Base-by-base conservation (phyloP, 2,888 invertebrate genomes). In the Empis livida region DNA sequence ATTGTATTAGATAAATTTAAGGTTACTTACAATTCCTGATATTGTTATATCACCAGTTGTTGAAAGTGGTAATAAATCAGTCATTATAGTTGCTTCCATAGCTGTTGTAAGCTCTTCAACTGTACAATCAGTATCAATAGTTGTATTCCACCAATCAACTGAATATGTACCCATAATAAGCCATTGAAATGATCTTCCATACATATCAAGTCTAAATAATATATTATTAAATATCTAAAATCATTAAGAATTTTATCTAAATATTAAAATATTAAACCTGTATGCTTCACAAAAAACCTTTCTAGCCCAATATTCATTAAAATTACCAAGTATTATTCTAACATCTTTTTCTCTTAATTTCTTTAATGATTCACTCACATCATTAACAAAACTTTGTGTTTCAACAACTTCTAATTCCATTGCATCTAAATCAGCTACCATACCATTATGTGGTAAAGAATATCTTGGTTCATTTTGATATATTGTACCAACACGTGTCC, bases 401-500 rank as follows among this genome's bases (percentile, higher is more conserved):
- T 89, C 90, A 39, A 82, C 84, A 16, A 41, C 85, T 53, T 85
- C 79, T 60, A 93, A 84, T 32, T 80, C 82, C 59, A 84, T 77
- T 14, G 76, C 71, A 59, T 94, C 94, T 56, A 95, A 67, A 63
- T 93, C 87, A 5, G 89, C 87, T 30, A 93, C 80, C 56, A 95
- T 77, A 53, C 87, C 80, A 64, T 89, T 90, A 67, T 91, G 91
- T 6, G 91, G 89, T 73, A 95, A 71, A 5, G 93, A 88, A 66
- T 93, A 94, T 68, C 93, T 73, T 0, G 94, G 93, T 59, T 93
- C 89, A 65, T 95, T 95, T 69, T 95, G 95, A 66, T 94, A 97
- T 53, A 99, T 82, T 2, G 96, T 97, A 2, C 95, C 97, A 32
- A 99, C 94, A 50, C 90, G 74, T 1, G 92, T 95, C 99, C 99